phyloP scores from a whole-genome alignment of 2,888 invertebrate genomes.

The Eupithecia subfuscata region DNA sequence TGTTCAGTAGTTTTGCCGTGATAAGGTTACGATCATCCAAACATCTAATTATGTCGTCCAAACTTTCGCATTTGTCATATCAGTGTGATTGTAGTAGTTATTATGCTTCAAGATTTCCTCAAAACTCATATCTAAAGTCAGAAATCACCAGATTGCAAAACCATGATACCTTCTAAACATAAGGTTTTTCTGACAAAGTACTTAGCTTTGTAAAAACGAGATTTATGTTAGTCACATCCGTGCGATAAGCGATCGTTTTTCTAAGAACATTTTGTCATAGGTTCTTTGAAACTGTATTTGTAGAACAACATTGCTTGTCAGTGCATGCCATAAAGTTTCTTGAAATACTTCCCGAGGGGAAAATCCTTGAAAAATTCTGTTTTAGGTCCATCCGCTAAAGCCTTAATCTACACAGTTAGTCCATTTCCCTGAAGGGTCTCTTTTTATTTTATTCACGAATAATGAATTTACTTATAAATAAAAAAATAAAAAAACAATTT shows the following conservation, averaged over 20 bases:
- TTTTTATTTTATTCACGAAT: too few species aligned
- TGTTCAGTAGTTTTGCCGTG: neutral
- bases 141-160: conserved; percentile 32
- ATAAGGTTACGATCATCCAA: neutral
- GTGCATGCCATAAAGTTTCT: neutral
- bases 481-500: too few species aligned
- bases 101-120: conserved; percentile 17
- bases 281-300: conserved; percentile 12
- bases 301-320: conserved; percentile 6
- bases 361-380: neutral
- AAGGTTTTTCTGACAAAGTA: conserved; percentile 35
- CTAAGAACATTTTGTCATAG: conserved; percentile 39
- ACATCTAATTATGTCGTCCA: neutral
- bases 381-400: neutral
- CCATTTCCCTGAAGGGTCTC: neutral
- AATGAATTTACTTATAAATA: too few species aligned
- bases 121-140: conserved; percentile 21
- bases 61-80: neutral
- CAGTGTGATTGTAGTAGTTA: neutral
- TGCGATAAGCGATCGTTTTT: conserved; percentile 42
- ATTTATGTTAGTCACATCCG: conserved; percentile 63
- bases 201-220: conserved; percentile 47
- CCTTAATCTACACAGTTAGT: neutral
- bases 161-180: conserved; percentile 18
- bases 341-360: neutral